Evolutionary conservation across 2,888 invertebrate genomes (phyloP).

Genomic region (Masnerella sp.): DNA sequence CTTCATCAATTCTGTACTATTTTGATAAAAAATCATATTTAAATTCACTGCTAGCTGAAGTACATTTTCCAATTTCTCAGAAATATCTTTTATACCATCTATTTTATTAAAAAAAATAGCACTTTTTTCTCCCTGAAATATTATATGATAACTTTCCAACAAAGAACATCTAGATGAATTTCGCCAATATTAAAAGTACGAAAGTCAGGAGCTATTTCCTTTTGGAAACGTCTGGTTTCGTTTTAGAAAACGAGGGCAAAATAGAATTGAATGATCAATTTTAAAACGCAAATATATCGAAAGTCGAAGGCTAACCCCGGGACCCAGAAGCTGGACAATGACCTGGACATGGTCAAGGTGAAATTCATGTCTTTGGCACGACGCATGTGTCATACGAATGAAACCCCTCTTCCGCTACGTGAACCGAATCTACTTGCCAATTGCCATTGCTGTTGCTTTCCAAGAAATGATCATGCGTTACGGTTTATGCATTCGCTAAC

Average conservation of each 20-base stretch:
- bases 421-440: slow-evolving; percentile 63
- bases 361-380: slow-evolving; percentile 65
- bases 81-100: too few relatives aligned
- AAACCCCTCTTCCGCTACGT: slow-evolving; percentile 64
- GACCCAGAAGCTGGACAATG: slow-evolving; percentile 67
- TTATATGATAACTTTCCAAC: too few relatives aligned
- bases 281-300: slow-evolving; percentile 50
- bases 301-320: slow-evolving; percentile 41
- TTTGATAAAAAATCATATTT: too few relatives aligned
- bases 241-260: slow-evolving; percentile 28
- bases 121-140: too few relatives aligned
- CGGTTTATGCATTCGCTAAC: neutral
- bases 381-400: slow-evolving; percentile 66
- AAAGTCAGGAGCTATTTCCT: too few relatives aligned
- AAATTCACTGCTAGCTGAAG: too few relatives aligned
- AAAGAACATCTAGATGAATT: too few relatives aligned
- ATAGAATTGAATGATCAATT: slow-evolving; percentile 36
- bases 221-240: slow-evolving; percentile 6
- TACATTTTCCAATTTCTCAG: too few relatives aligned
- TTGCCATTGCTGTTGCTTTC: slow-evolving; percentile 5
- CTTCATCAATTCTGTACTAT: too few relatives aligned
- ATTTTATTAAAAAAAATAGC: too few relatives aligned
- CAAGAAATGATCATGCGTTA: slow-evolving; percentile 8
- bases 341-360: slow-evolving; percentile 72
- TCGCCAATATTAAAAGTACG: too few relatives aligned